phyloP scores from a whole-genome alignment of 2,797 vertebrate species.

The Knipowitschia caucasica region DNA sequence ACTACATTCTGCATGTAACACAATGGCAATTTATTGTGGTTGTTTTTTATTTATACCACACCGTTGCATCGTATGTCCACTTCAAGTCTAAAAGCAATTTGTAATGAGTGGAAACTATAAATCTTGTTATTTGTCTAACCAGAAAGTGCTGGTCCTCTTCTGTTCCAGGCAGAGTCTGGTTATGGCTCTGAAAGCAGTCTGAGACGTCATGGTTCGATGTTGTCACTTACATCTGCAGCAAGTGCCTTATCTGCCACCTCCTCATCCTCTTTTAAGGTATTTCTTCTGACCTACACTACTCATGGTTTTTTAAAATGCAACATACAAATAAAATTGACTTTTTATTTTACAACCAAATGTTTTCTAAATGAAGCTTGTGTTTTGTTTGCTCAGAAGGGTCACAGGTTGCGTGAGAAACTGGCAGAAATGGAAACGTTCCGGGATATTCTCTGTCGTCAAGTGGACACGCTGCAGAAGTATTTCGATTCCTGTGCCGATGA shows the following conservation, averaged over 20 bases:
- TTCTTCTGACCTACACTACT: not conserved
- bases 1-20: not conserved
- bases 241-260: conserved; percentile 95
- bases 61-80: conserved; percentile 17
- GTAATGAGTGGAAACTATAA: too few relatives aligned
- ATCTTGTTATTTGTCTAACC: not conserved
- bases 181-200: conserved; percentile 96
- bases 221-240: conserved; percentile 93
- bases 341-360: not conserved
- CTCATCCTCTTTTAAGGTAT: conserved; percentile 95
- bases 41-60: not conserved
- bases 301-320: not conserved
- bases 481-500: conserved; percentile 90
- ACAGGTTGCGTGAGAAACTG: conserved; percentile 93
- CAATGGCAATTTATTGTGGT: not conserved
- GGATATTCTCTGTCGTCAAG: conserved; percentile 94
- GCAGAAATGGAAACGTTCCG: conserved; percentile 98
- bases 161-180: conserved; percentile 89
- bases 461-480: conserved; percentile 94
- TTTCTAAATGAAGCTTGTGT: not conserved
- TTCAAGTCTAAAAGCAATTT: not conserved
- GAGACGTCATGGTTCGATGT: conserved; percentile 96
- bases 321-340: not conserved
- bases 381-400: conserved; percentile 79
- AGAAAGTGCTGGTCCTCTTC: not conserved